Evolutionary conservation across 1,140 invertebrate genomes (phyloP).

Genomic region (Drosophila miranda): DNA sequence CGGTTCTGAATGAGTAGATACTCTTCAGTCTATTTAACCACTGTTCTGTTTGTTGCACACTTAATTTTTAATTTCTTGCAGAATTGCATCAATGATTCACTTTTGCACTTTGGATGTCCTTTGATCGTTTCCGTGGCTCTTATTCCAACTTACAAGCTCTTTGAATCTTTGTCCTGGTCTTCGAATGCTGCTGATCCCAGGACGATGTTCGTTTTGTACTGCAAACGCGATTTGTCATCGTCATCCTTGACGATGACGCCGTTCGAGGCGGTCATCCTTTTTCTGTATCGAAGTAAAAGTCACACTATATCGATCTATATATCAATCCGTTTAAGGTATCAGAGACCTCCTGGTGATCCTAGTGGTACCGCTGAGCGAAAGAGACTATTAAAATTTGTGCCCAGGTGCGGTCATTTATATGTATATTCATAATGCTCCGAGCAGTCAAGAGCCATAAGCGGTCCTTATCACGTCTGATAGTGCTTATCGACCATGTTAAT

Average conservation of each 20-base stretch:
- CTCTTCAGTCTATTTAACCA: too few relatives aligned
- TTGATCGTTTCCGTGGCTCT: neutral
- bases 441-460: neutral
- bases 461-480: conserved; percentile 31
- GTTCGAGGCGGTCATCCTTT: conserved; percentile 56
- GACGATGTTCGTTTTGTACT: conserved; percentile 69
- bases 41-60: too few relatives aligned
- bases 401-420: conserved; percentile 20
- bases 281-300: neutral
- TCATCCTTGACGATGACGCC: conserved; percentile 64
- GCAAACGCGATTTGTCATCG: conserved; percentile 58
- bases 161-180: conserved; percentile 40
- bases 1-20: too few relatives aligned
- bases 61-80: too few relatives aligned
- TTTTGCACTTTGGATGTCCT: too few relatives aligned
- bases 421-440: conserved; percentile 39
- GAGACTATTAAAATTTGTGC: conserved; percentile 28
- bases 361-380: conserved; percentile 5
- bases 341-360: conserved; percentile 2
- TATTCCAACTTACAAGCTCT: conserved; percentile 62
- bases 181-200: conserved; percentile 44
- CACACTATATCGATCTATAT: conserved; percentile 12
- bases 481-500: conserved; percentile 35
- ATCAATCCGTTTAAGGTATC: neutral
- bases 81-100: too few relatives aligned